Evolutionary conservation across 2,797 vertebrate genomes (phyloP), one percentile per base, ranked within the genome.

Genomic region (Chanos chanos): DNA sequence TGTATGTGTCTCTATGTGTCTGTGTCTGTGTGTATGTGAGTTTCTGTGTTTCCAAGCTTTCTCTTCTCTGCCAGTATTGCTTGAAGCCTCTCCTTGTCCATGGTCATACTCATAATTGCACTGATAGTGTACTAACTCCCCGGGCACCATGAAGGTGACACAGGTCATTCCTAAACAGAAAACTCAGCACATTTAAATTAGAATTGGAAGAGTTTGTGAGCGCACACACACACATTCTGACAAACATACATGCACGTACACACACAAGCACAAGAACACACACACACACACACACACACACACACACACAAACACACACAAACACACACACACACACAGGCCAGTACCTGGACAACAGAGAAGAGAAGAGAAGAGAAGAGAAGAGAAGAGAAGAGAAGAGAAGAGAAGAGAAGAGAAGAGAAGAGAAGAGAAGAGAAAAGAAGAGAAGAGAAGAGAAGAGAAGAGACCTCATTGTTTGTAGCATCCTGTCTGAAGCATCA

Each of bases 171-270:
- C 71, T 74, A 81, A 81, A 83, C 41, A 49, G 64, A 68, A 45
- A 60, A 68, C 72, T 85, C 80, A 84, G 81, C 81, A 81, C 50
- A 81, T 84, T 64, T 78, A 64, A 72, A 82, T 74, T 76, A 72
- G 76, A 69, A 41, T 53, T 21, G 28, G 28, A 45, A 67, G 34
- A 28, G 61, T 61, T 66, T 24, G 59, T 39, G 39, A 61, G 51
- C 63, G 57, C 58, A 62, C 36, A 53, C 28, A 47, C 18, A 6
- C n/a, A n/a, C n/a, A n/a, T n/a, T n/a, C n/a, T n/a, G n/a, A n/a
- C n/a, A n/a, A n/a, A n/a, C n/a, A n/a, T n/a, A 64, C 50, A 62
- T 28, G 7, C 8, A 21, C 15, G n/a, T 5, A 36, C 28, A 8
- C 43, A 33, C 28, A 30, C 9, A 21, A 8, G 36, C 27, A 45